phyloP scores from a whole-genome alignment of 2,113 vertebrate genomes.

The Xenotilapia longispinis region DNA sequence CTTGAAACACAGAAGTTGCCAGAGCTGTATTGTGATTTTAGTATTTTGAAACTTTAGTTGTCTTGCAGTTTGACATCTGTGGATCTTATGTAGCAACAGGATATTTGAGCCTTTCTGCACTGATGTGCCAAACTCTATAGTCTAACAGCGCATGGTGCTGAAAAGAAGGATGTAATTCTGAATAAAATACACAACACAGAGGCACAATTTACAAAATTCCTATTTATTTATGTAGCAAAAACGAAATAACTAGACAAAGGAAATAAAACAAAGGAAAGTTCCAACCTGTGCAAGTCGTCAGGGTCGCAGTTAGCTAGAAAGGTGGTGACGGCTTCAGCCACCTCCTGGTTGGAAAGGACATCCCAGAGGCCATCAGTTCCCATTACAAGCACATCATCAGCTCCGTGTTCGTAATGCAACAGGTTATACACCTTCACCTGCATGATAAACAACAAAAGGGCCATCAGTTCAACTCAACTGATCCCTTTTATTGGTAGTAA shows the following conservation, averaged over 20 bases:
- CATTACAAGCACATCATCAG: slow-evolving; percentile 90
- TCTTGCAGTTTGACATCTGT: not conserved
- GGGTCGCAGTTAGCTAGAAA: slow-evolving; percentile 96
- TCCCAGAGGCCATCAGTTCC: slow-evolving; percentile 98
- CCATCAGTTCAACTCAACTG: not conserved
- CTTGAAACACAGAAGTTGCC: not conserved
- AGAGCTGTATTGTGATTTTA: not conserved
- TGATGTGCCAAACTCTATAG: not conserved
- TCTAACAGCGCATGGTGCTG: not conserved
- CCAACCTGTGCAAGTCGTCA: slow-evolving; percentile 88
- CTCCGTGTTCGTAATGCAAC: slow-evolving; percentile 81
- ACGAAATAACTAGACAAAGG: accelerated
- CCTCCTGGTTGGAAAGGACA: slow-evolving; percentile 94
- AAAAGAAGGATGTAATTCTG: not conserved
- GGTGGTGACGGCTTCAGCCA: slow-evolving; percentile 85
- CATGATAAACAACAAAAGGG: not conserved
- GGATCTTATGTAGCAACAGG: accelerated
- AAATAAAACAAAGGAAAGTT: not conserved
- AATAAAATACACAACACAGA: not conserved
- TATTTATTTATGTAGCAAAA: not conserved
- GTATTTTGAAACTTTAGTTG: not conserved
- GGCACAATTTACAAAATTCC: not conserved
- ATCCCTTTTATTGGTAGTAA: not conserved
- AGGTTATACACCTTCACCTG: slow-evolving; percentile 92
- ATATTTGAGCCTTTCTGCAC: not conserved